Base-by-base conservation (phyloP, 1,140 invertebrate genomes). In the Pantala flavescens region DNA sequence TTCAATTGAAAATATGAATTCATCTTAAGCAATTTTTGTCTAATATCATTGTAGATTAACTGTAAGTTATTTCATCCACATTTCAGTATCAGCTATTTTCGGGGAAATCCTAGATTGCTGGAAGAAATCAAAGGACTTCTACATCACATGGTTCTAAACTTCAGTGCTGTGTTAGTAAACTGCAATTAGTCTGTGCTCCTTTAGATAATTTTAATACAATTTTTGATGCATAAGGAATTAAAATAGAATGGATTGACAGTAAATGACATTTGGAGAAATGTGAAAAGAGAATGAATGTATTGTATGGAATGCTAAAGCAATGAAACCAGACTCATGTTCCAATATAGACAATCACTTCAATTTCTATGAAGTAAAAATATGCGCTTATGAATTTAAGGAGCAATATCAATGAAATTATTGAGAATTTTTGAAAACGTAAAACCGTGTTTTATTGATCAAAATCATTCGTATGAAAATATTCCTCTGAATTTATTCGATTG, bases 171-270 rank as follows among this genome's bases (percentile, higher is more conserved):
- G 49, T 63, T 63, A 63, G 49, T 63, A 63, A 63, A 63, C 49
- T 63, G 49, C 49, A 63, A 63, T 63, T 63, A 63, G 49, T 21
- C 49, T 63, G 49, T 63, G 49, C 49, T 63, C 49, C 49, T 63
- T 36, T 63, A 63, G 49, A 63, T 63, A 63, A 63, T 63, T 63
- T 63, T 63, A 63, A 63, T 63, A 63, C 49, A 63, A 63, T 63
- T 63, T 63, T 63, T 63, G 49, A 63, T 63, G 49, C 49, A 63
- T 63, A 63, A 19, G 49, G 12, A 63, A 63, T 63, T 5, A 63
- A 63, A 36, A 36, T 36, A 63, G 49, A 21, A 63, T 19, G 49
- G n/a, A 19, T 63, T 63, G 49, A 16, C 49, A 63, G n/a, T 16
- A 21, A 63, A 63, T 63, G 14, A 21, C n/a, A 63, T 63, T 63